Conservation (phyloP, 64 coral and sea anemone genomes). For the Montipora sp. region DNA sequence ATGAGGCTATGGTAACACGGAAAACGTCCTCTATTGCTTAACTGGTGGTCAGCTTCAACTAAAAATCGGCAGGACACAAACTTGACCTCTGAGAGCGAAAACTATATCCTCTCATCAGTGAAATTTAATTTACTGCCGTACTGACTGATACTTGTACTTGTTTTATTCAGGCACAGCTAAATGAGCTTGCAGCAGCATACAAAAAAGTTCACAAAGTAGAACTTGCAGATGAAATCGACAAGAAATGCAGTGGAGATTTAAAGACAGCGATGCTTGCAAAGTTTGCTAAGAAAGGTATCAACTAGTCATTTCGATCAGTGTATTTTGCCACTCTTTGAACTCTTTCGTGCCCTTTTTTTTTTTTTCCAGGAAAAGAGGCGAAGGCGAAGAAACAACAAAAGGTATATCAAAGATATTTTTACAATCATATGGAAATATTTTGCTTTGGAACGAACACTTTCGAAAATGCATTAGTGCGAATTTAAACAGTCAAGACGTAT, state of each 20-base stretch:
- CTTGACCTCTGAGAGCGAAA: too few relatives aligned
- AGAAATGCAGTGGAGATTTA: slow-evolving; percentile 81
- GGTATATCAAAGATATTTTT: background rate
- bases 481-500: background rate
- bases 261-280: slow-evolving; percentile 58
- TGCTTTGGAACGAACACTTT: background rate
- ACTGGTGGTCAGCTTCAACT: too few relatives aligned
- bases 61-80: too few relatives aligned
- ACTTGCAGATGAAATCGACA: slow-evolving; percentile 74
- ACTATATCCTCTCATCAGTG: background rate
- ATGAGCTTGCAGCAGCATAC: slow-evolving; percentile 37
- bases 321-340: too few relatives aligned
- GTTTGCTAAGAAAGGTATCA: slow-evolving; percentile 57
- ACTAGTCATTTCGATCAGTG: too few relatives aligned
- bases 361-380: slow-evolving; percentile 7
- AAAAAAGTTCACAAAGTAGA: slow-evolving; percentile 69
- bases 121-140: background rate
- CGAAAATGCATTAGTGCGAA: too few relatives aligned
- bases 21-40: too few relatives aligned
- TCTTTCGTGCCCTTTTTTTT: background rate
- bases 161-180: slow-evolving; percentile 57
- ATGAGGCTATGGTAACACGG: too few relatives aligned
- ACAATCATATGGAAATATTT: background rate
- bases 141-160: background rate
- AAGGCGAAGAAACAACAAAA: slow-evolving; percentile 33